Evolutionary conservation across 2,797 vertebrate genomes (phyloP), one percentile per base, ranked within the genome.

Genomic region (Sebastes kiyomatsui): DNA sequence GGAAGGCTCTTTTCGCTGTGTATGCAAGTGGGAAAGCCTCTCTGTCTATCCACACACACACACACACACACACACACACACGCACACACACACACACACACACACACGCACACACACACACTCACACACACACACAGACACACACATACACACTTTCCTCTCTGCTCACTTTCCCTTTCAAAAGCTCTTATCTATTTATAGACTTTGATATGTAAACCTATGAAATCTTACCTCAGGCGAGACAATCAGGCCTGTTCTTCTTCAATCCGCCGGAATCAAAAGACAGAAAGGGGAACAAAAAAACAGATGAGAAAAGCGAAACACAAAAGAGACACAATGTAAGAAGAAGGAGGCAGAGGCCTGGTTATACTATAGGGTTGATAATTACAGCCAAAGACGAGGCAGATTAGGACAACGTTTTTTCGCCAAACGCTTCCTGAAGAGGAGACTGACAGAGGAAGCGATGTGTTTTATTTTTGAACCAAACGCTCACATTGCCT

Each of bases 191-290:
- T 95, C 95, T 95, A 95, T 96, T 95, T 95, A 95, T 95, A 95
- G 94, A 94, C 95, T 95, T 96, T 96, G 94, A 96, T 95, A 95
- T 93, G 94, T 95, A 95, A 95, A 95, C 94, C 94, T 94, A 95
- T 93, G 94, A 95, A 95, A 95, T 94, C 93, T 94, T 94, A 94
- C 95, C 95, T 95, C 93, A 81, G 94, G 94, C 95, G 75, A 94
- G 93, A 95, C 94, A 95, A 95, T 95, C 93, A 92, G 93, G 89
- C 89, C 89, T 87, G 92, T 93, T 94, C 91, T 93, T 92, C 93
- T 95, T 94, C 92, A 94, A 94, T 95, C 92, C 90, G 42, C 81
- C 69, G 70, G 89, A 94, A 94, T 94, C 91, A 94, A 94, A 94
- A 95, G 90, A 92, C 89, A 93, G 92, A 90, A 90, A 86, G 84